These are phyloP conservation scores for Branchipolynoe longqiensis DNA, from an alignment of 2,888 invertebrate genomes.

Conservation along the genomic window DNA sequence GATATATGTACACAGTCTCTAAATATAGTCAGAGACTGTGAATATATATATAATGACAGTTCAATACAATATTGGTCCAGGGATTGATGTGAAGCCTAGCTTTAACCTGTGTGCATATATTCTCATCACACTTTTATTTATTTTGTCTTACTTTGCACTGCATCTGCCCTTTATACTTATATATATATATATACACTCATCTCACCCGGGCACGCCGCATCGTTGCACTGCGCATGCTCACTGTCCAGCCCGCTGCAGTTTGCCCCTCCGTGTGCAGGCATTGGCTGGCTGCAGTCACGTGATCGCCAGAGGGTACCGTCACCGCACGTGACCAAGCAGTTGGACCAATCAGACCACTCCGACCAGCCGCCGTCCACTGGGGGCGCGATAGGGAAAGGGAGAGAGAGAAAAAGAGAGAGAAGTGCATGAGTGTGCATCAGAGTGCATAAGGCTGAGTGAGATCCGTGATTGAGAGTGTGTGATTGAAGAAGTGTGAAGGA, in stretches of 20 bases:
- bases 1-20: too few species aligned
- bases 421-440: too few species aligned
- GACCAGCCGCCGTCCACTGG: slow-evolving; percentile 29
- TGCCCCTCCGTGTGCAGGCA: slow-evolving; percentile 12
- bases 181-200: too few species aligned
- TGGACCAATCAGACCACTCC: slow-evolving; percentile 8
- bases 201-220: background rate
- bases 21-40: too few species aligned
- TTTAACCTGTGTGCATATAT: too few species aligned
- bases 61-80: too few species aligned
- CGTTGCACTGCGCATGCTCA: background rate
- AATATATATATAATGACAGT: too few species aligned
- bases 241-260: background rate
- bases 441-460: background rate
- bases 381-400: background rate
- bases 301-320: background rate
- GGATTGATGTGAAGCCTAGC: too few species aligned
- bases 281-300: slow-evolving; percentile 38
- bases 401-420: background rate
- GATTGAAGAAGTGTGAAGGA: background rate
- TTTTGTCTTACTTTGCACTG: too few species aligned
- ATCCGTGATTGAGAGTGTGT: background rate
- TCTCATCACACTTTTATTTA: too few species aligned
- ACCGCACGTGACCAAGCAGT: slow-evolving; percentile 1
- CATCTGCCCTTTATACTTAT: too few species aligned